A percentile compares a stretch with the other conserved stretches of the same genome.
Evolutionary conservation across 2,797 vertebrate species (phyloP).

Genomic region (Xyrichtys novacula): DNA sequence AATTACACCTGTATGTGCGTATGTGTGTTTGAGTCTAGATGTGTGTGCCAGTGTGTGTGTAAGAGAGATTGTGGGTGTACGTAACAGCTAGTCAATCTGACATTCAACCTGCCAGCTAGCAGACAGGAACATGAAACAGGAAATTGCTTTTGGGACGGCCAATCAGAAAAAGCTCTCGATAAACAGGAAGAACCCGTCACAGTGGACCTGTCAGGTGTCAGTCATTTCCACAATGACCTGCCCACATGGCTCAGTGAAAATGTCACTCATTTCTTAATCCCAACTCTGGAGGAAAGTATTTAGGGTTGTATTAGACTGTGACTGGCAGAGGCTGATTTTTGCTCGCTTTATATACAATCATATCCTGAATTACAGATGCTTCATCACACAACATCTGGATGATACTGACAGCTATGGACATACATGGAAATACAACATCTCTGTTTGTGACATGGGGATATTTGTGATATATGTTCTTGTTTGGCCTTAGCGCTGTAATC

Average conservation of each 20-base stretch:
- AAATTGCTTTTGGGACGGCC: constrained; percentile 85
- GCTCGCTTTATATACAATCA: constrained; percentile 1
- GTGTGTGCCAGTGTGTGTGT: constrained; percentile 7
- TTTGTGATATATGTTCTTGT: not conserved
- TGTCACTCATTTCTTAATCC: constrained; percentile 74
- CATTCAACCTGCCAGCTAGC: constrained; percentile 74
- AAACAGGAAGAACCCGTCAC: constrained; percentile 80
- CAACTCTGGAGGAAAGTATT: constrained; percentile 50
- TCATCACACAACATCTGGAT: not conserved
- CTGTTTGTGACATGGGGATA: not conserved
- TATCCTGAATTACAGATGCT: constrained; percentile 7
- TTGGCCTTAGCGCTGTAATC: not conserved
- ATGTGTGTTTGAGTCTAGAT: not conserved
- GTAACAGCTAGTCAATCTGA: constrained; percentile 71
- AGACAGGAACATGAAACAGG: constrained; percentile 82
- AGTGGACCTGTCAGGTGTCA: constrained; percentile 80
- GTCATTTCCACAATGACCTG: constrained; percentile 79
- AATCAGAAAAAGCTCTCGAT: constrained; percentile 77
- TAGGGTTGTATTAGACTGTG: constrained; percentile 27
- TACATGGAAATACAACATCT: constrained; percentile 7
- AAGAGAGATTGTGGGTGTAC: not conserved
- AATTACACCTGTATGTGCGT: constrained; percentile 11
- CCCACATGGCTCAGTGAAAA: constrained; percentile 60
- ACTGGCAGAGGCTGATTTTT: constrained; percentile 12
- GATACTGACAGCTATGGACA: not conserved